These are phyloP conservation scores for Drosophila ezoana DNA, from an alignment of 2,888 invertebrate species.

Conservation along the genomic window DNA sequence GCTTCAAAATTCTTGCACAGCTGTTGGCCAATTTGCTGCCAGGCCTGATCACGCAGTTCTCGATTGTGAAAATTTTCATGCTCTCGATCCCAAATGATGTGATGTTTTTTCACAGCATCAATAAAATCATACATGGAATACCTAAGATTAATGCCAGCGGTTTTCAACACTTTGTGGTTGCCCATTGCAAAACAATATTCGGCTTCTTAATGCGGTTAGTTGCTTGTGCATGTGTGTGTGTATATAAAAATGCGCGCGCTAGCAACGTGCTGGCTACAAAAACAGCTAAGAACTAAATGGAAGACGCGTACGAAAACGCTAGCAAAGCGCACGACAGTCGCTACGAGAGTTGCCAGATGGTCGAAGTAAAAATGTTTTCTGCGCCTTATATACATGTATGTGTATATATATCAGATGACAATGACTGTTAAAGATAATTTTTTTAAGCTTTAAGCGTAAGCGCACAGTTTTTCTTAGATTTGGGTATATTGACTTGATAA, in stretches of 20 bases:
- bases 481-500: no score
- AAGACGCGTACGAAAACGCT: constrained; percentile 44
- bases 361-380: constrained; percentile 5
- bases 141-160: constrained; percentile 55
- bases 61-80: constrained; percentile 70
- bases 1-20: constrained; percentile 54
- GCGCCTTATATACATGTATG: no score
- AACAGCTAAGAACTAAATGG: constrained; percentile 55
- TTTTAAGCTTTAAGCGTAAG: no score
- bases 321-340: constrained; percentile 57
- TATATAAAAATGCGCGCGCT: constrained; percentile 43
- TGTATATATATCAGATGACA: no score
- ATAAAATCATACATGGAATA: constrained; percentile 77
- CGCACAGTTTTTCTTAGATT: no score
- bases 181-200: constrained; percentile 51
- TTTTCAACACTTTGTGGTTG: constrained; percentile 67
- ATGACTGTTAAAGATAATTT: no score
- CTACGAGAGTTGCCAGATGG: constrained; percentile 42
- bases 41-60: constrained; percentile 66
- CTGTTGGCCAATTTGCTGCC: constrained; percentile 65
- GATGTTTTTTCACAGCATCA: constrained; percentile 57
- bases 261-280: constrained; percentile 54
- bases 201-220: constrained; percentile 22
- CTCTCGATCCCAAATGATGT: constrained; percentile 68
- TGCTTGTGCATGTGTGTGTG: constrained; percentile 12